Base-by-base conservation (phyloP, 2,113 vertebrate species). In the Uropsilus gracilis region DNA sequence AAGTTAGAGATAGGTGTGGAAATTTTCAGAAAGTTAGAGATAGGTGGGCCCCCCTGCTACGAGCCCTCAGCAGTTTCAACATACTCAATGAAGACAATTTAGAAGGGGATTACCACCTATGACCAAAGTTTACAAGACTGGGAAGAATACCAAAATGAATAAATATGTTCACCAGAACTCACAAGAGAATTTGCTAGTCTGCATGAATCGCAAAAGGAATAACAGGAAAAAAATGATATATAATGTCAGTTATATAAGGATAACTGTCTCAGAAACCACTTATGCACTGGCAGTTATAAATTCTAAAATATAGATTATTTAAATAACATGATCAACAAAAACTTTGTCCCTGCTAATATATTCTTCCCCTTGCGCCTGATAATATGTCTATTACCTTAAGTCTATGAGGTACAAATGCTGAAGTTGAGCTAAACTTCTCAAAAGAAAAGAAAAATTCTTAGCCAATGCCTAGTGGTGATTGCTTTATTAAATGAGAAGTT, bases 171-270 rank as follows among this genome's bases (percentile, higher is more conserved):
- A 55, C 37, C 50, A 57, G 69, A 86, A 83, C 12, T 63, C 46
- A 50, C 5, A 8, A 18, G 66, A 59, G 50, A 86, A 73, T 37
- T n/a, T 86, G 48, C 24, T 37, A 68, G 71, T 17, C 13, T 68
- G 34, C n/a, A 3, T 2, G 37, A 91, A 42, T 77, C 17, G 50
- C 24, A 16, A 28, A 77, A 78, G 6, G 14, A 44, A 3, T 44
- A 87, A 69, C 64, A 63, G 17, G 42, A 13, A 20, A 8, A 32
- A 82, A 48, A 39, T n/a, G 26, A 76, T 34, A n/a, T 11, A 72
- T 1, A 73, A 28, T 59, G n/a, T n/a, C n/a, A n/a, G n/a, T 86
- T 77, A 86, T 86, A 55, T 64, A 72, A 93, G 69, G n/a, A 93
- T 18, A 89, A 32, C 8, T 91, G 73, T 28, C 10, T 89, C 39